Percentiles rank a stretch among this genome's conserved stretches.
phyloP scores from a whole-genome alignment of 2,113 vertebrate genomes.

The Alethe diademata region DNA sequence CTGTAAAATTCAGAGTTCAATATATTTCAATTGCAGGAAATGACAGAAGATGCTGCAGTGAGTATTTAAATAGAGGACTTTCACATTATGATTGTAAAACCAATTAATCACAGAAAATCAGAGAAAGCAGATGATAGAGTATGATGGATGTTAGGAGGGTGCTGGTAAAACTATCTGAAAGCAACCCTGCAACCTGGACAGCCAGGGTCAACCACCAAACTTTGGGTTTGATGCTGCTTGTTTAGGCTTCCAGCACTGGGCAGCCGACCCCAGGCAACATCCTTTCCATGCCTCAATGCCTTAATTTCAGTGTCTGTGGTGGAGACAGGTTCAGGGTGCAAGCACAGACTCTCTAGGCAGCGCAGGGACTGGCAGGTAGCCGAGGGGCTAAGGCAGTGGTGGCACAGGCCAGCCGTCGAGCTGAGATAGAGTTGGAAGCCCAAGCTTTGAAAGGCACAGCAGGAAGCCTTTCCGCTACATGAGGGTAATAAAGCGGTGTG shows the following conservation, averaged over 20 bases:
- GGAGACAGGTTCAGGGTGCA: rapidly evolving
- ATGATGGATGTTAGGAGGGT: background rate
- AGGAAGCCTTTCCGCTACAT: conserved; percentile 39
- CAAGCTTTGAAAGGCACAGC: conserved; percentile 49
- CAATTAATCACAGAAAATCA: background rate
- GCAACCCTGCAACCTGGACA: background rate
- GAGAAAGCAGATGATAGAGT: background rate
- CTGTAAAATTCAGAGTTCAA: background rate
- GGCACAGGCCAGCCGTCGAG: rapidly evolving
- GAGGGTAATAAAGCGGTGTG: conserved; percentile 20
- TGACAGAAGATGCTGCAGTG: rapidly evolving
- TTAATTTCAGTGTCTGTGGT: rapidly evolving
- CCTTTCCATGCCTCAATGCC: background rate
- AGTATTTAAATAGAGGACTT: background rate
- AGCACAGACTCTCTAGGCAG: background rate
- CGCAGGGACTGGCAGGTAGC: background rate
- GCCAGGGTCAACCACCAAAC: background rate
- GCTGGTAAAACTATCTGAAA: background rate
- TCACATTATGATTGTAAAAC: background rate
- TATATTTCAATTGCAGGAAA: background rate
- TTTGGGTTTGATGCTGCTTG: background rate
- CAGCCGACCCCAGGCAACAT: background rate
- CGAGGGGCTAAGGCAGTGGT: rapidly evolving
- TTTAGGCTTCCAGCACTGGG: background rate
- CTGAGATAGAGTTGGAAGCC: conserved; percentile 43